These are phyloP conservation scores for Lycocerus yunnanus DNA, from an alignment of 2,888 invertebrate genomes.

Conservation along the genomic window DNA sequence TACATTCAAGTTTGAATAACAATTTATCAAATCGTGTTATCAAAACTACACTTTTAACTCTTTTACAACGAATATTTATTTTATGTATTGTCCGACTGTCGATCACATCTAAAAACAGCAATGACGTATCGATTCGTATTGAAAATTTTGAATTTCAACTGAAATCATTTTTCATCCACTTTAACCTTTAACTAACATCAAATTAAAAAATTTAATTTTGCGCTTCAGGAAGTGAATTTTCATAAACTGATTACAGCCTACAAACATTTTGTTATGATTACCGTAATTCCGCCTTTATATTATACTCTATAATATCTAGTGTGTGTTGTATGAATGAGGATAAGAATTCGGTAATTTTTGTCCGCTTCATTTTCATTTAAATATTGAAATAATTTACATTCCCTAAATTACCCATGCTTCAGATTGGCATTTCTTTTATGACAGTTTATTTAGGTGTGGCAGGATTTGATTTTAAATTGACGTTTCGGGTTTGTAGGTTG, in stretches of 20 bases:
- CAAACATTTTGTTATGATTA: neutral
- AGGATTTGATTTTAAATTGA: neutral
- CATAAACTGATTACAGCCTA: neutral
- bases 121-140: conserved; percentile 3
- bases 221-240: neutral
- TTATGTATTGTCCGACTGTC: neutral
- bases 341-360: neutral
- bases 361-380: neutral
- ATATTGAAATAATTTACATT: neutral
- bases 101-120: conserved; percentile 1
- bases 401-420: neutral
- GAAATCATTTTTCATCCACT: neutral
- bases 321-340: too few species aligned
- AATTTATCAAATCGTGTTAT: conserved; percentile 5
- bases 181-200: neutral
- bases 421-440: neutral
- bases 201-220: neutral
- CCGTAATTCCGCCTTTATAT: neutral
- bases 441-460: neutral
- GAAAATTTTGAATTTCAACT: neutral
- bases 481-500: neutral
- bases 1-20: neutral
- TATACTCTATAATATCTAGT: too few species aligned
- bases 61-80: neutral
- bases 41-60: conserved; percentile 2